Conservation (phyloP, 1,140 invertebrate species). For the Drosophila sucinea region DNA sequence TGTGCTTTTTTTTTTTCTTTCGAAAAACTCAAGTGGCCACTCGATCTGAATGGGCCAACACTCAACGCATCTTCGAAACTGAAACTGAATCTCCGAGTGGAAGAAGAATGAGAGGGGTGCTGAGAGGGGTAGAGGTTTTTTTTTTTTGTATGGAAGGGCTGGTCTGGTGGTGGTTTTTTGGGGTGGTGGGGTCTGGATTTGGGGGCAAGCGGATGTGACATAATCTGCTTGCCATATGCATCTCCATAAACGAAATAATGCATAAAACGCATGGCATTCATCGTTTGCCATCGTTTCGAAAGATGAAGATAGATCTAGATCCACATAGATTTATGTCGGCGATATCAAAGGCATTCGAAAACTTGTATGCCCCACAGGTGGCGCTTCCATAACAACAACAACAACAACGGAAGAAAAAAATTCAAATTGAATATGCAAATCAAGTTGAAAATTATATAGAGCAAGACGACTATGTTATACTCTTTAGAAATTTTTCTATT, state of each 20-base stretch:
- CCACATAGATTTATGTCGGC: conserved; percentile 69
- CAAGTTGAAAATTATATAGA: conserved; percentile 11
- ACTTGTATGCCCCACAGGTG: conserved; percentile 62
- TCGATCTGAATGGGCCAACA: conserved; percentile 8
- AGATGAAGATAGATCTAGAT: conserved; percentile 37
- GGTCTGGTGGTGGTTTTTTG: no score
- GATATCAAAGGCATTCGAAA: conserved; percentile 60
- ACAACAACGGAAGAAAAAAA: conserved; percentile 4
- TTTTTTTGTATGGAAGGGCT: background rate
- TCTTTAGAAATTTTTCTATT: conserved; percentile 6
- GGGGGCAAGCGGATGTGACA: conserved; percentile 68
- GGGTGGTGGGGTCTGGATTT: background rate
- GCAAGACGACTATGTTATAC: conserved; percentile 41
- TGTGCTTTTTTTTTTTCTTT: conserved; percentile 30
- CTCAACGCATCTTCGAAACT: conserved; percentile 9
- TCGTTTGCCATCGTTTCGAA: conserved; percentile 23
- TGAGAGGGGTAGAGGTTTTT: background rate
- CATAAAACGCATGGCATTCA: conserved; percentile 70
- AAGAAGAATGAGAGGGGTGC: background rate
- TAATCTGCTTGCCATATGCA: conserved; percentile 55
- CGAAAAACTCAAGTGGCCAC: background rate
- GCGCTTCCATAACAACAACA: conserved; percentile 51
- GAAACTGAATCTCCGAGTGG: conserved; percentile 1
- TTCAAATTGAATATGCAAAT: conserved; percentile 21
- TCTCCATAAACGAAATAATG: conserved; percentile 35